Conservation (phyloP, 2,797 vertebrate species). For the Notolepis coatsorum region DNA sequence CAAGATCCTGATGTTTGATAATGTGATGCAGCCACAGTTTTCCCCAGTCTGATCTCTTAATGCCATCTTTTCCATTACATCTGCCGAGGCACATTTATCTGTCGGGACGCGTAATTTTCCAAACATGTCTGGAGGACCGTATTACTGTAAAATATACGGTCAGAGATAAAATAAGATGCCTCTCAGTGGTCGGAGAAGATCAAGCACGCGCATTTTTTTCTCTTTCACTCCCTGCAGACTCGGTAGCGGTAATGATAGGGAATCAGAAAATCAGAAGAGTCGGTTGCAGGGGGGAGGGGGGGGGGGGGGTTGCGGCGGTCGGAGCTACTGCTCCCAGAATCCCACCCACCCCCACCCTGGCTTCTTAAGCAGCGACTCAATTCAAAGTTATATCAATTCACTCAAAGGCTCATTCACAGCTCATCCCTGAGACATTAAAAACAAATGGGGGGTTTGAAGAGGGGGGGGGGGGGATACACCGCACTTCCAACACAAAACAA, state of each 20-base stretch:
- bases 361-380: conserved; percentile 10
- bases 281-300: background rate
- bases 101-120: conserved; percentile 55
- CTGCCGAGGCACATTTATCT: conserved; percentile 58
- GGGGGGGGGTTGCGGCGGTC: background rate
- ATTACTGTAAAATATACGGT: conserved; percentile 60
- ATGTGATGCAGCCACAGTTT: conserved; percentile 73
- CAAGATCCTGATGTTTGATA: conserved; percentile 62
- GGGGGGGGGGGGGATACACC: conserved; percentile 7
- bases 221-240: conserved; percentile 23
- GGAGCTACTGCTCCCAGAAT: conserved; percentile 44
- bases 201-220: conserved; percentile 27
- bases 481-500: conserved; percentile 63
- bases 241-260: conserved; percentile 40
- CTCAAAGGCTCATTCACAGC: conserved; percentile 51
- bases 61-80: conserved; percentile 70
- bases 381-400: conserved; percentile 42
- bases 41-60: conserved; percentile 65
- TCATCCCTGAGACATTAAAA: conserved; percentile 65
- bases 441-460: conserved; percentile 37
- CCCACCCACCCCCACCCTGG: background rate
- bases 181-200: conserved; percentile 52
- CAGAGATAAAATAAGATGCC: conserved; percentile 52
- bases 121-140: conserved; percentile 54
- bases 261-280: background rate